phyloP scores from a whole-genome alignment of 2,888 invertebrate species.

The Zaprionus bogoriensis region DNA sequence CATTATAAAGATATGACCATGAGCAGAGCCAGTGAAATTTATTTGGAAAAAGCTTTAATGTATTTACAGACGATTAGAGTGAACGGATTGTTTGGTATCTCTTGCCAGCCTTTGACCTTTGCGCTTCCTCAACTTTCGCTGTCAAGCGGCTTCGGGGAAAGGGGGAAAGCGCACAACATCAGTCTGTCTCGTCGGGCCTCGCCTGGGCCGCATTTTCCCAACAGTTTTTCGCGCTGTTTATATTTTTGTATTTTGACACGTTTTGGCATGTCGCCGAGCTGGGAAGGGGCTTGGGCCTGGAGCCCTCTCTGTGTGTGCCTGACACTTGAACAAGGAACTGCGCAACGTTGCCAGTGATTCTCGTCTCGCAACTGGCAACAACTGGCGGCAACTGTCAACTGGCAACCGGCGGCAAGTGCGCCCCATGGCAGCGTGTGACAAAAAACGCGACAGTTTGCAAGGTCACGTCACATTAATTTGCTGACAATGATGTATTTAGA shows the following conservation, averaged over 20 bases:
- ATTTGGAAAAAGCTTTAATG: not conserved
- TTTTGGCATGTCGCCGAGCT: slow-evolving; percentile 64
- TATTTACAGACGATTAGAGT: too few relatives aligned
- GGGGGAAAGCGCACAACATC: slow-evolving; percentile 22
- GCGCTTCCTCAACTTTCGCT: not conserved
- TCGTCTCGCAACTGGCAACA: not conserved
- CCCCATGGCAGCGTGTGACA: slow-evolving; percentile 56
- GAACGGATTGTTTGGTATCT: too few relatives aligned
- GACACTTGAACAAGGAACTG: slow-evolving; percentile 64
- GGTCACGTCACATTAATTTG: slow-evolving; percentile 80
- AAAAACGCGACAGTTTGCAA: slow-evolving; percentile 76
- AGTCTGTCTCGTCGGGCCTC: slow-evolving; percentile 8
- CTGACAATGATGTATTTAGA: slow-evolving; percentile 76
- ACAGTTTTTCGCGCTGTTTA: slow-evolving; percentile 69
- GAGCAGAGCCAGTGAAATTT: not conserved
- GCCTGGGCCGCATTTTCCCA: slow-evolving; percentile 47
- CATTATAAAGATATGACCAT: not conserved
- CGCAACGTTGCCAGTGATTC: slow-evolving; percentile 38
- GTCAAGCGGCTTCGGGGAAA: not conserved
- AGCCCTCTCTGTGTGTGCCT: slow-evolving; percentile 29
- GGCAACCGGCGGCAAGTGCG: slow-evolving; percentile 41
- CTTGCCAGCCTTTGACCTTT: too few relatives aligned
- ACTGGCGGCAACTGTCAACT: slow-evolving; percentile 33
- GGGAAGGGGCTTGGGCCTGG: not conserved
- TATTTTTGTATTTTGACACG: slow-evolving; percentile 76